Evolutionary conservation across 2,113 vertebrate species (phyloP), one percentile per base, ranked within the genome.

Genomic region (Nettapus auritus): DNA sequence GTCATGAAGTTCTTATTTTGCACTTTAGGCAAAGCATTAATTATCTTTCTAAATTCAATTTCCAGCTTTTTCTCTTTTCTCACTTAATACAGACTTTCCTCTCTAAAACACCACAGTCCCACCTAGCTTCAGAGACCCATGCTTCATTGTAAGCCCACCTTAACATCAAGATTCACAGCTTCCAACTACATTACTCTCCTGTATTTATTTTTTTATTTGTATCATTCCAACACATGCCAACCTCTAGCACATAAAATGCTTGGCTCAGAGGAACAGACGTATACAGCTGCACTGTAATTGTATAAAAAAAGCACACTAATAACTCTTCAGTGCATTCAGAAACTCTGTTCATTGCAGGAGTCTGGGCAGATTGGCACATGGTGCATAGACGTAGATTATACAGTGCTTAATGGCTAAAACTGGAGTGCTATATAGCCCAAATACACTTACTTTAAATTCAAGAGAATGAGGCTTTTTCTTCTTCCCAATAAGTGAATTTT

Each of bases 201-300:
- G 63, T 87, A 90, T 94, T 96, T 94, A 76, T 55, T 88, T 94
- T 93, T 89, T 86, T 87, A 96, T 84, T 84, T 95, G 48, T 85
- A 89, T 96, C 92, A 96, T 97, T 97, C 91, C 94, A 95, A 77
- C 89, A 86, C 82, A 95, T 67, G 91, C 95, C 97, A 97, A 83
- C 81, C 69, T 94, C 96, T 76, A 97, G 88, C 84, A 93, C 81
- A 96, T 95, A 94, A 95, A 94, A 93, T 91, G 82, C 89, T 92
- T 91, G 93, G 93, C 94, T 96, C 96, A 59, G 70, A 93, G 86
- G 88, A 96, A 73, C 88, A 96, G 94, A 77, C 77, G 11, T 95
- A 97, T 97, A 97, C 96, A 97, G 95, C 96, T 96, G 96, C 96
- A 96, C 94, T 96, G 91, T 96, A 96, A 95, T 93, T 96, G 94